Base-by-base conservation (phyloP, 2,888 invertebrate genomes). In the Clostera curtula region DNA sequence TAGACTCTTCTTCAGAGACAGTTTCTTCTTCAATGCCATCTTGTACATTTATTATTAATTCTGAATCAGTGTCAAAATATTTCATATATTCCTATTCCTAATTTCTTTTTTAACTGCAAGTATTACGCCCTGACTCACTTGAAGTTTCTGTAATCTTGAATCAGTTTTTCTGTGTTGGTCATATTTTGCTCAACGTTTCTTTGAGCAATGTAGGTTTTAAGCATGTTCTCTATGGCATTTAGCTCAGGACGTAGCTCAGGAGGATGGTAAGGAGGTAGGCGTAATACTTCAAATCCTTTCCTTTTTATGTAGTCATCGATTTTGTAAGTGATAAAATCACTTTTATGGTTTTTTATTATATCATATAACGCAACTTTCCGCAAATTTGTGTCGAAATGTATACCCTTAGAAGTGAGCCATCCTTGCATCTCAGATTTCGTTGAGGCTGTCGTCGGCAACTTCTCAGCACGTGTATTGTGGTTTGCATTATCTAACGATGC, bases 371-470 rank as follows among this genome's bases (percentile, higher is more conserved):
- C 34, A 20, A 30, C 8, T 21, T 34, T 30, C 7, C 9, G 15
- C 15, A 27, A 19, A 22, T 8, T 25, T 25, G 15, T 12, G n/a
- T 29, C 26, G 24, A 27, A 29, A 2, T 17, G 10, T 25, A 33
- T 23, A 9, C 23, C 19, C 12, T 31, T 31, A 6, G 14, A 4
- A 15, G 15, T 34, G 22, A 36, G 31, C 34, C 36, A 36, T 22
- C 29, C n/a, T 15, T 36, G 27, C 36, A 36, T 32, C 5, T 32
- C 29, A 6, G 12, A 10, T 29, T 36, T 31, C 8, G 18, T 29
- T 15, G 6, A 15, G 1, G 29, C 27, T 18, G 29, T 12, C 6
- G 31, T 31, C 12, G 27, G 27, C 6, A 29, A 10, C 24, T 28
- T 31, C 10, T 28, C 31, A 10, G 27, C 25, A 7, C 27, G 22